Evolutionary conservation across 2,888 invertebrate species (phyloP), one percentile per base, ranked within the genome.

Genomic region (Hoplodrina blanda): DNA sequence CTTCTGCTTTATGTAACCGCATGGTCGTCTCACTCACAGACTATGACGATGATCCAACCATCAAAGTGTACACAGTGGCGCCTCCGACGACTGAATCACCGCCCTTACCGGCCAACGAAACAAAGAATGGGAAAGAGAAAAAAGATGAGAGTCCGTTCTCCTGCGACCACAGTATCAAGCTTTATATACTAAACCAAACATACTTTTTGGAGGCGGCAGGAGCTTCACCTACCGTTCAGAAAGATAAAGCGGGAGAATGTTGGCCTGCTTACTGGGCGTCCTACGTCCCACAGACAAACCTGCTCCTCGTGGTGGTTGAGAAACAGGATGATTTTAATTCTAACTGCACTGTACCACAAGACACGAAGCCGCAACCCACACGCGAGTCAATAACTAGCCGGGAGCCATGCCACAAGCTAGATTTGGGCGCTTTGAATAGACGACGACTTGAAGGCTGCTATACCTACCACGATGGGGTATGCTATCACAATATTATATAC

Each of bases 371-470:
- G 82, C 90, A 81, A 79, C 91, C 89, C 78, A 96, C 92, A 19
- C 20, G 76, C 46, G 71, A 85, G 46, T 95, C 95, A 0, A 92
- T 88, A 6, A 91, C 93, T 0, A 96, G 95, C 44, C 94, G 96
- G 41, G 97, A 97, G 84, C 97, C 98, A 0, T 98, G 98, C 88
- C 97, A 98, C 85, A 98, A 98, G 91, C 93, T 98, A 65, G 96
- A 97, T 72, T 92, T 98, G 81, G 98, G 98, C 80, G 96, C 96
- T 68, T 94, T 98, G 78, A 96, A 96, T 5, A 94, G 98, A 46
- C 93, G 98, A 78, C 96, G 97, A 70, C 96, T 98, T 37, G 97
- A 97, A 72, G 98, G 97, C 68, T 98, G 98, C 89, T 98, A 96
- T 87, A 98, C 98, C 63, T 97, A 97, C 83, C 97, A 98, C 92